Evolutionary conservation across 92 coral and sea anemone genomes (phyloP).

Genomic region (Paramuricea clavata): DNA sequence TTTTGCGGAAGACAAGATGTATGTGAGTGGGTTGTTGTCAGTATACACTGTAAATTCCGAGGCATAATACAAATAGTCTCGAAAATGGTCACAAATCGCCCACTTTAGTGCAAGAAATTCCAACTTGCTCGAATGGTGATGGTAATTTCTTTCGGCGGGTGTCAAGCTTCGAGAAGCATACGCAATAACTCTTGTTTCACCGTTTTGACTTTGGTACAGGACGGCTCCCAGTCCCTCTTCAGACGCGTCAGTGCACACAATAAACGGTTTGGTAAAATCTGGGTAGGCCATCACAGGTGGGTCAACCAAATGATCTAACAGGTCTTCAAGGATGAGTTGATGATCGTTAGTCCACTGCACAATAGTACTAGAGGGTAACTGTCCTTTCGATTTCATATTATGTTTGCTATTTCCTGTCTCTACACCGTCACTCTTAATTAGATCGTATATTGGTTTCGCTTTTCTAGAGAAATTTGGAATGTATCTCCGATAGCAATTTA

Average conservation of each 20-base stretch:
- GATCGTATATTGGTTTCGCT: too few species aligned
- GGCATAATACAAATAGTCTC: conserved; percentile 35
- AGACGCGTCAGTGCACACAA: conserved; percentile 37
- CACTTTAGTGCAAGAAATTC: conserved; percentile 62
- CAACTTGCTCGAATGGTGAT: conserved; percentile 56
- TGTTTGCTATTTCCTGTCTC: too few species aligned
- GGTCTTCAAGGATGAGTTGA: conserved; percentile 3
- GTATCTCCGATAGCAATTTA: too few species aligned
- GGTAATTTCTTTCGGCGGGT: conserved; percentile 47
- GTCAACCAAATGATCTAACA: conserved; percentile 10
- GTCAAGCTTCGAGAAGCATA: conserved; percentile 45
- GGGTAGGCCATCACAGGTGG: conserved; percentile 49
- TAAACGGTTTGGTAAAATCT: conserved; percentile 24
- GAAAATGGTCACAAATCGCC: conserved; percentile 57
- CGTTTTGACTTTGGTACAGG: conserved; percentile 45
- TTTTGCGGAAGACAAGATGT: conserved; percentile 28
- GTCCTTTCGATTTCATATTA: conserved; percentile 1
- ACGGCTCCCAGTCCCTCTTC: conserved; percentile 54
- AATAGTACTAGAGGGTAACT: conserved; percentile 18
- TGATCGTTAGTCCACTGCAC: conserved; percentile 27
- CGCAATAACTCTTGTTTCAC: conserved; percentile 29
- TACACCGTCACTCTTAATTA: too few species aligned
- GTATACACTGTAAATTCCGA: background rate
- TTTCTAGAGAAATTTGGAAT: too few species aligned
- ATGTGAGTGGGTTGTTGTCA: background rate